phyloP scores from a whole-genome alignment of 2,888 invertebrate genomes.

The Hirudinaria manillensis region DNA sequence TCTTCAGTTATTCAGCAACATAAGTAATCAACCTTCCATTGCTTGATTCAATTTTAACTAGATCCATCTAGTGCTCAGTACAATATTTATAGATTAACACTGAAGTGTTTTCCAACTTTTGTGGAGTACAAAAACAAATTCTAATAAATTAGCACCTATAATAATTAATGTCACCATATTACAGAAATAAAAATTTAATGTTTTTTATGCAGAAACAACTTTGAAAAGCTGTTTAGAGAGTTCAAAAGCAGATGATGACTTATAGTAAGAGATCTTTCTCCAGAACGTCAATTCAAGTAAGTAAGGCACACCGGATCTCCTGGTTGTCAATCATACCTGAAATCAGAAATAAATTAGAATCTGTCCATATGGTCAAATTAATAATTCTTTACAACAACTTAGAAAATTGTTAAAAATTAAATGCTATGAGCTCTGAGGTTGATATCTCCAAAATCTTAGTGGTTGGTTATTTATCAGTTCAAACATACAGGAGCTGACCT shows the following conservation, averaged over 20 bases:
- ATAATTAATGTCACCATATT: too few relatives aligned
- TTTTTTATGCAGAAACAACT: not conserved
- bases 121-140: too few relatives aligned
- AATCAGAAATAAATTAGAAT: not conserved
- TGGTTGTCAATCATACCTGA: constrained; percentile 25
- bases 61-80: too few relatives aligned
- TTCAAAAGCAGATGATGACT: not conserved
- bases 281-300: not conserved
- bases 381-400: not conserved
- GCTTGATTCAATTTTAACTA: too few relatives aligned
- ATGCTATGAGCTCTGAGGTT: not conserved
- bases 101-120: too few relatives aligned
- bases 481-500: too few relatives aligned
- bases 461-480: too few relatives aligned
- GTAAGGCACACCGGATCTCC: not conserved
- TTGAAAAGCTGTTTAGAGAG: not conserved
- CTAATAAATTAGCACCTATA: too few relatives aligned
- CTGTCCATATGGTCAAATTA: not conserved
- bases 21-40: too few relatives aligned
- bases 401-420: not conserved
- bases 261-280: not conserved
- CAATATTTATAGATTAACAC: too few relatives aligned
- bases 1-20: too few relatives aligned
- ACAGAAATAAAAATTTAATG: too few relatives aligned
- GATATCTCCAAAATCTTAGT: not conserved